Conservation (phyloP, 64 coral and sea anemone species). For the Stylophora pistillata region DNA sequence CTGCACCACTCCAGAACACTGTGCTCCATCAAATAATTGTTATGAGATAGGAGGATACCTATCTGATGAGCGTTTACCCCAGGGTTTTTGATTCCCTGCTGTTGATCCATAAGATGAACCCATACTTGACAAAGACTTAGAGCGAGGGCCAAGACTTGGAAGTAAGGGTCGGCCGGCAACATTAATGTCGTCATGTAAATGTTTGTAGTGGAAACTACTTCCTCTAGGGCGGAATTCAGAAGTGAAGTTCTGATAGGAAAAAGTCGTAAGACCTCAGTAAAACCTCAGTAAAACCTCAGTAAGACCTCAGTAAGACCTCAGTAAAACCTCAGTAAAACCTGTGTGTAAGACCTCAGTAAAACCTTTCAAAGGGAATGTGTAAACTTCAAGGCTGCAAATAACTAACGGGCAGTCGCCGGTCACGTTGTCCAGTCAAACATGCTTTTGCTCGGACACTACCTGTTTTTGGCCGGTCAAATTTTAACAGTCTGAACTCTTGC, state of each 20-base stretch:
- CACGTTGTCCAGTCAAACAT: no score
- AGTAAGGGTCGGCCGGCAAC: conserved; percentile 30
- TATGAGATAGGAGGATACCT: conserved; percentile 37
- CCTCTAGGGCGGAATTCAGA: conserved; percentile 85
- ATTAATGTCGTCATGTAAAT: conserved; percentile 54
- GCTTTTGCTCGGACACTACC: no score
- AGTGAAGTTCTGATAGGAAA: conserved; percentile 70
- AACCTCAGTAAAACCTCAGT: no score
- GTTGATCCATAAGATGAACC: conserved; percentile 49
- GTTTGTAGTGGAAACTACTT: conserved; percentile 86
- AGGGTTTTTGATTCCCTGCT: neutral
- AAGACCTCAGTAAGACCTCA: no score
- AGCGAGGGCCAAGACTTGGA: neutral
- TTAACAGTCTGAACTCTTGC: no score
- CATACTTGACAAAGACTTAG: conserved; percentile 47
- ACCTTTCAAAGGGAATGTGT: no score
- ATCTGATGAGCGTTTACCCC: conserved; percentile 2
- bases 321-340: no score
- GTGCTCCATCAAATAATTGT: neutral
- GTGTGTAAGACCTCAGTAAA: no score
- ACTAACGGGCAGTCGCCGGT: no score
- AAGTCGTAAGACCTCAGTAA: neutral
- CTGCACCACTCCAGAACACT: neutral
- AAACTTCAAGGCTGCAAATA: no score
- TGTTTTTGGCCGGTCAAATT: no score